Conservation (phyloP, 2,888 invertebrate species). For the Tetranychus piercei region DNA sequence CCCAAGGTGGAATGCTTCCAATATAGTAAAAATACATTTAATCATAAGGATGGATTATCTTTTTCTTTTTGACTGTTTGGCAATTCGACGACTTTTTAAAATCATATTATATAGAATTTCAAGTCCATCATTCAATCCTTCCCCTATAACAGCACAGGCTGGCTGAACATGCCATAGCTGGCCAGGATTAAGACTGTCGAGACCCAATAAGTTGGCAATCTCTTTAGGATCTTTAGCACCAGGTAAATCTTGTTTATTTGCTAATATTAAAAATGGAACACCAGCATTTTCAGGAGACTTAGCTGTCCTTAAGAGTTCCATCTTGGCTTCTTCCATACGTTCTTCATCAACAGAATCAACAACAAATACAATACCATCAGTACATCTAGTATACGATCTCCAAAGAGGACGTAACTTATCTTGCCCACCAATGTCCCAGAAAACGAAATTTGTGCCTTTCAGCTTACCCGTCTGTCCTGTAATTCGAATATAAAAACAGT, state of each 20-base stretch:
- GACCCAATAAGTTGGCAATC: slow-evolving; percentile 58
- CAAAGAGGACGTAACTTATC: slow-evolving; percentile 86
- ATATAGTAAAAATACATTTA: no score
- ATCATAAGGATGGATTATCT: background rate
- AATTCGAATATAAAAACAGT: background rate
- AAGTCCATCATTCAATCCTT: slow-evolving; percentile 83
- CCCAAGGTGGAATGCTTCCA: no score
- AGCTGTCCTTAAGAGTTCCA: slow-evolving; percentile 79
- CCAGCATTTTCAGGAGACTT: slow-evolving; percentile 72
- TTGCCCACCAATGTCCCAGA: slow-evolving; percentile 88
- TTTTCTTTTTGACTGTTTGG: slow-evolving; percentile 39
- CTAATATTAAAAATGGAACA: slow-evolving; percentile 77
- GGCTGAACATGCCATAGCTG: slow-evolving; percentile 76
- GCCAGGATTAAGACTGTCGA: slow-evolving; percentile 53
- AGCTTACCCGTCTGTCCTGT: slow-evolving; percentile 49
- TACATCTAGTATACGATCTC: slow-evolving; percentile 87
- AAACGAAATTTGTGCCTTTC: slow-evolving; percentile 71
- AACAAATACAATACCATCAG: slow-evolving; percentile 90
- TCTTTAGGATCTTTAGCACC: slow-evolving; percentile 70
- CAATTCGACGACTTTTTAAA: slow-evolving; percentile 70
- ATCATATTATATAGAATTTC: slow-evolving; percentile 90
- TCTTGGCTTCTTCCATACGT: slow-evolving; percentile 88
- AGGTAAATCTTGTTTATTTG: slow-evolving; percentile 79
- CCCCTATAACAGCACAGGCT: slow-evolving; percentile 89
- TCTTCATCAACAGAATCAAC: slow-evolving; percentile 84